Conservation (phyloP, 2,888 invertebrate species). For the Melinaea menophilus region DNA sequence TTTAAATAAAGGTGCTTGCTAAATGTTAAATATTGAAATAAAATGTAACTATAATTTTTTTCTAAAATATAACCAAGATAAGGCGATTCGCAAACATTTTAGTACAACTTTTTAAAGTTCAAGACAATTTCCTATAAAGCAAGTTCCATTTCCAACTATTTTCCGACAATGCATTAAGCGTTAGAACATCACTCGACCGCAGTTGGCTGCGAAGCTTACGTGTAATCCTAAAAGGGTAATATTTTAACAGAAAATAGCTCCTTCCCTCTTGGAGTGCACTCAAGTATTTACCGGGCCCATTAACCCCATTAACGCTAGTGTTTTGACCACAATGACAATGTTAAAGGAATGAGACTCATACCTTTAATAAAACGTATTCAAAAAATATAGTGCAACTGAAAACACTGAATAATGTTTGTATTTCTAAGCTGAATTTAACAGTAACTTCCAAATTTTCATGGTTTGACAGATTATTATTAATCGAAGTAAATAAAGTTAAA, state of each 20-base stretch:
- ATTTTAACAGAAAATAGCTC: conserved; percentile 66
- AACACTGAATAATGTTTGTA: background rate
- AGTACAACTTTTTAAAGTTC: background rate
- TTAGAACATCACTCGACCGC: conserved; percentile 45
- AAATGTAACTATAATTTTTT: background rate
- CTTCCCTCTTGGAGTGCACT: conserved; percentile 55
- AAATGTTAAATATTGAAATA: background rate
- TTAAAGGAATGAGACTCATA: conserved; percentile 4
- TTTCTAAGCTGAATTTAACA: too few species aligned
- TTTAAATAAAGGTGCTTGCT: background rate
- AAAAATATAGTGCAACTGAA: background rate
- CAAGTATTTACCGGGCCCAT: conserved; percentile 61
- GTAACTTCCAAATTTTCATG: too few species aligned
- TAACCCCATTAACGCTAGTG: conserved; percentile 59
- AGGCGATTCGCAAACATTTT: background rate
- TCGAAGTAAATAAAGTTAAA: too few species aligned
- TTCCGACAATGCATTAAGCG: conserved; percentile 26
- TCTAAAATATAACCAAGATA: background rate
- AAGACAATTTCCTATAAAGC: background rate
- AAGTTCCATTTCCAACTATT: conserved; percentile 11
- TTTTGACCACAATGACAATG: conserved; percentile 44
- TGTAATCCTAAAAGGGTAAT: conserved; percentile 71
- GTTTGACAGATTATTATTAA: too few species aligned
- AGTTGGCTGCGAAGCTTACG: conserved; percentile 45
- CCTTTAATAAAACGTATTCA: background rate